Evolutionary conservation across 2,113 vertebrate genomes (phyloP), one percentile per base, ranked within the genome.

Genomic region (Tachycineta bicolor): DNA sequence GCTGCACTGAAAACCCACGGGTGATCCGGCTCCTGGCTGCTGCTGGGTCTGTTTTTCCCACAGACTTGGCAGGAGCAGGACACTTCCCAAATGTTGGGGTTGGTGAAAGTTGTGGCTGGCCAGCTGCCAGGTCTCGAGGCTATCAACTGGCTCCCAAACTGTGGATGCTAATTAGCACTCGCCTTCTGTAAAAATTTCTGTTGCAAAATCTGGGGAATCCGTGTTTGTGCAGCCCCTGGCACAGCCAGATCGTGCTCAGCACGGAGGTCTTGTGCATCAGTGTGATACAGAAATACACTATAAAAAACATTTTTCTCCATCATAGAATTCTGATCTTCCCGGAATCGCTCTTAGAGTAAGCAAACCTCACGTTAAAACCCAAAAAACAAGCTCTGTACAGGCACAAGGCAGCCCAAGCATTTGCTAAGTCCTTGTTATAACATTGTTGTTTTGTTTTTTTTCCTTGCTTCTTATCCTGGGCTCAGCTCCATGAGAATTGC

Each of bases 231-330:
- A 76, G 88, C 62, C 47, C 58, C 41, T 21, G 23, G 63, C 73
- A 33, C 1, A 0, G 33, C 0, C 4, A 56, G 63, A 12, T 28
- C 5, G 0, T 2, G 46, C 79, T 68, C 43, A 9, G 52, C 3
- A 3, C 0, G 0, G 55, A 83, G 83, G 26, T 41, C 58, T 39
- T 52, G 62, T 24, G n/a, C 46, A 10, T 3, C 4, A 0, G 53
- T 55, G 58, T 16, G 3, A 1, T 3, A 37, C 2, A 46, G n/a
- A 70, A 65, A 70, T 25, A 14, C 2, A 12, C 25, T 6, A 10
- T 9, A 18, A 80, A 94, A 94, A 29, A 16, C 28, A 46, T 73
- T 41, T 46, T 5, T 14, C 39, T 56, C 34, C 68, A 78, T 59
- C 33, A 4, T 2, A 87, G 44, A 50, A 56, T n/a, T 14, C 41